Conservation (phyloP, 2,797 vertebrate genomes). For the Platalea minor region DNA sequence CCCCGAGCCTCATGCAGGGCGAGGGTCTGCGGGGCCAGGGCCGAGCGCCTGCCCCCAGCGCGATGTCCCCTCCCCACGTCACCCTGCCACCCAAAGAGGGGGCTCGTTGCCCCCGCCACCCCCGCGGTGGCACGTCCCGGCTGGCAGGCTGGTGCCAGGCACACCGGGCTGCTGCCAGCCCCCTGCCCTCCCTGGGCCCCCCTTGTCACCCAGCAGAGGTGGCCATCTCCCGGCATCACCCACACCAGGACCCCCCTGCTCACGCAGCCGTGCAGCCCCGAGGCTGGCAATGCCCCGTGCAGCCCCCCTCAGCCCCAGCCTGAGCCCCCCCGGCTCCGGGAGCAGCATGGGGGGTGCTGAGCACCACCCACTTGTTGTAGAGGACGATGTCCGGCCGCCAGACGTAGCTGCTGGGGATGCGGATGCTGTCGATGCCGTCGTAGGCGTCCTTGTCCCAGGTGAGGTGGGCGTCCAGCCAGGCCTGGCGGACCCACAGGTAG, state of each 20-base stretch:
- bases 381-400: conserved; percentile 91
- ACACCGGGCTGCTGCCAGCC: not conserved
- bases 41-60: fast-evolving
- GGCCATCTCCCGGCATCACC: fast-evolving
- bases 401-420: conserved; percentile 87
- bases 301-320: not conserved
- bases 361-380: conserved; percentile 86
- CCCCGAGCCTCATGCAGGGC: not conserved
- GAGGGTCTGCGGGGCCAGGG: not conserved
- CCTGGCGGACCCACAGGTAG: conserved; percentile 91
- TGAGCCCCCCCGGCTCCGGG: not conserved
- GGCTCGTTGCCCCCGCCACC: fast-evolving
- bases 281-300: fast-evolving
- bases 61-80: fast-evolving
- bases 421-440: conserved; percentile 85
- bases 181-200: too few relatives aligned
- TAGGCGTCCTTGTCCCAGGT: conserved; percentile 86
- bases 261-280: fast-evolving
- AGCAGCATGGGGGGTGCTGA: fast-evolving
- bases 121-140: not conserved
- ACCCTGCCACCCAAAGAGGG: not conserved
- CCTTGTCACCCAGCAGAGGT: not conserved
- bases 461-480: conserved; percentile 88
- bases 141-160: not conserved
- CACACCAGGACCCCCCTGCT: not conserved